Base-by-base conservation (phyloP, 23 tunicate genomes). In the Botrylloides violaceus region DNA sequence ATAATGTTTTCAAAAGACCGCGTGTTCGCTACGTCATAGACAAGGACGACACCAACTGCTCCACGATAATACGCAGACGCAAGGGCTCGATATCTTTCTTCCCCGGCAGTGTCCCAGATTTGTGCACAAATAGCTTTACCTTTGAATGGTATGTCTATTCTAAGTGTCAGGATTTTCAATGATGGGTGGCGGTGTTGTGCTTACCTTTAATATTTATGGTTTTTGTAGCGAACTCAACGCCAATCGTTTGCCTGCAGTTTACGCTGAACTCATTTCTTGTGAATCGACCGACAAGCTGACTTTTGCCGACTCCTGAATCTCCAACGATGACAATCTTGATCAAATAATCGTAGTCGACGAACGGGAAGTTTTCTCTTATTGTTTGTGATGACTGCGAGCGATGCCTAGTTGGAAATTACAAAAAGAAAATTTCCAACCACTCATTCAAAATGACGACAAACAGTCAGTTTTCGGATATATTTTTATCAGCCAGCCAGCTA, bases 51-150 rank as follows among this genome's bases (percentile, higher is more conserved):
- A 3, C 98, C 98, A 18, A 80, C 83, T 56, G 94, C 94, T 2
- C 98, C 98, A 65, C 98, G 71, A 70, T 83, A 92, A 50, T 90
- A 90, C 25, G 97, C 97, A 1, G 97, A 90, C 18, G 97, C 97
- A 20, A 90, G 81, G 1, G 97, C 97, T 32, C 97, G 63, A 72
- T 90, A 90, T 53, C 97, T 80, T 57, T 90, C 97, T 53, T 90
- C 90, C 2, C 97, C 97, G 7, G 97, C 97, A 12, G 97, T 90
- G 71, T 90, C 97, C 97, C 97, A 90, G 21, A 90, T 47, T 65
- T 90, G 97, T 4, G 83, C 76, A 61, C 97, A 90, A 24, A 90
- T 43, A 32, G 49, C 36, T 4, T 43, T 39, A 22, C 74, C 74
- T 68, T 43, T 9, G 15, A 43, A 43, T 43, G 53, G 12, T 7